These are phyloP conservation scores for Luehdorfia chinensis DNA, from an alignment of 1,140 invertebrate species.

Conservation along the genomic window DNA sequence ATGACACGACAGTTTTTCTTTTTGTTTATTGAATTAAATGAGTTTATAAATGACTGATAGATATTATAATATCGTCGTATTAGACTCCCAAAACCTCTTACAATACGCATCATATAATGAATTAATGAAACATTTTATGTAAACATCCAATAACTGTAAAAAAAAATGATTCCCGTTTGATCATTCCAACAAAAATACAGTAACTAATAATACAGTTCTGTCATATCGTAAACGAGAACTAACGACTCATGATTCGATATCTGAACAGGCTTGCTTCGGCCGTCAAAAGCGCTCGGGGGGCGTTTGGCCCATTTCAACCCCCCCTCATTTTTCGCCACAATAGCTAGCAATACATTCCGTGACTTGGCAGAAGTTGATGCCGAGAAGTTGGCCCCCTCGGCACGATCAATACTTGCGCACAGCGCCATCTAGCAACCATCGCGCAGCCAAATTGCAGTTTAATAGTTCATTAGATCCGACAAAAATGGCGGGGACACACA, in stretches of 20 bases:
- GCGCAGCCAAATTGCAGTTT: constrained; percentile 75
- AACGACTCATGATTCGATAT: constrained; percentile 21
- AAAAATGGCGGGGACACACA: constrained; percentile 71
- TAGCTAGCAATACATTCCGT: constrained; percentile 71
- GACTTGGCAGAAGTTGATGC: constrained; percentile 70
- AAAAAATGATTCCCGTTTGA: no score
- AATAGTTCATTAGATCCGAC: constrained; percentile 75
- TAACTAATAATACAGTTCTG: constrained; percentile 11
- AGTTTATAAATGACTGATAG: no score
- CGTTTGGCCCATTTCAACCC: constrained; percentile 45
- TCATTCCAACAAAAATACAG: no score
- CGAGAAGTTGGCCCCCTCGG: constrained; percentile 52
- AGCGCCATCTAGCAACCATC: constrained; percentile 63
- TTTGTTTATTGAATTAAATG: no score
- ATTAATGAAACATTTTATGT: no score
- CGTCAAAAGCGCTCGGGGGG: constrained; percentile 25
- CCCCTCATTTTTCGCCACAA: constrained; percentile 68
- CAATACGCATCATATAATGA: no score
- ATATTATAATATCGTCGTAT: no score
- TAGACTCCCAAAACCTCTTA: no score
- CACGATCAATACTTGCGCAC: constrained; percentile 72
- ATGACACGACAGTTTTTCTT: no score
- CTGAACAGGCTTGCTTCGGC: constrained; percentile 22
- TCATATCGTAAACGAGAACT: constrained; percentile 15
- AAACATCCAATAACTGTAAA: constrained; percentile 13